Conservation (phyloP, 1,140 invertebrate genomes). For the Plectus sambesii region DNA sequence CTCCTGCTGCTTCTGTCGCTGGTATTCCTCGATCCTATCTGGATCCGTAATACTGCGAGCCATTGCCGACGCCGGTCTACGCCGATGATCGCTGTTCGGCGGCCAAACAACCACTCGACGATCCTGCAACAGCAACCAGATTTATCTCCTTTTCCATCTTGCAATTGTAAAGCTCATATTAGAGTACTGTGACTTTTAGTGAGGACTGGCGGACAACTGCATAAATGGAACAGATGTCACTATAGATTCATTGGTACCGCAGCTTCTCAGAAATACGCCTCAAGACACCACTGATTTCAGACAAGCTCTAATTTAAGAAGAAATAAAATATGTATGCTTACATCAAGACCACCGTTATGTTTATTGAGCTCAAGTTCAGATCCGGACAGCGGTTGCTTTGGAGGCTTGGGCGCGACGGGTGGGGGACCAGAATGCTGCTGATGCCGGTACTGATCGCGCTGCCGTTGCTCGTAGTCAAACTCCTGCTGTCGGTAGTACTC, state of each 20-base stretch:
- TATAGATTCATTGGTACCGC: too few species aligned
- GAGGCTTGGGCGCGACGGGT: not conserved
- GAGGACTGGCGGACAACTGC: too few species aligned
- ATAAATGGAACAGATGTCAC: too few species aligned
- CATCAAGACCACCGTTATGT: conserved; percentile 1
- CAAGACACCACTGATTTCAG: conserved; percentile 5
- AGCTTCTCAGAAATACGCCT: conserved; percentile 1
- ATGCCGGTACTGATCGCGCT: conserved; percentile 5
- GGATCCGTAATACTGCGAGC: conserved; percentile 33
- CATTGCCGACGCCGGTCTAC: conserved; percentile 20
- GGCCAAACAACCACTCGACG: conserved; percentile 45
- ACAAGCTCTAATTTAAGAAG: not conserved
- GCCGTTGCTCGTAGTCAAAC: conserved; percentile 5
- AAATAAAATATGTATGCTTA: not conserved
- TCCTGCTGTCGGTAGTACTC: conserved; percentile 1
- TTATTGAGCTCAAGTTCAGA: conserved; percentile 20
- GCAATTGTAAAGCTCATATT: conserved; percentile 9
- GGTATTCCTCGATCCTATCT: conserved; percentile 36
- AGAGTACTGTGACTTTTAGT: too few species aligned
- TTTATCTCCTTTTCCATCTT: too few species aligned
- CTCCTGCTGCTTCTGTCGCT: conserved; percentile 33
- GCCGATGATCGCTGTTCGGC: conserved; percentile 17
- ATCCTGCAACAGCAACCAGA: too few species aligned
- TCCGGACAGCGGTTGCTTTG: conserved; percentile 16
- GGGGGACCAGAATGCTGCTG: conserved; percentile 5